Evolutionary conservation across 1,140 invertebrate genomes (phyloP).

Genomic region (Antheraea pernyi): DNA sequence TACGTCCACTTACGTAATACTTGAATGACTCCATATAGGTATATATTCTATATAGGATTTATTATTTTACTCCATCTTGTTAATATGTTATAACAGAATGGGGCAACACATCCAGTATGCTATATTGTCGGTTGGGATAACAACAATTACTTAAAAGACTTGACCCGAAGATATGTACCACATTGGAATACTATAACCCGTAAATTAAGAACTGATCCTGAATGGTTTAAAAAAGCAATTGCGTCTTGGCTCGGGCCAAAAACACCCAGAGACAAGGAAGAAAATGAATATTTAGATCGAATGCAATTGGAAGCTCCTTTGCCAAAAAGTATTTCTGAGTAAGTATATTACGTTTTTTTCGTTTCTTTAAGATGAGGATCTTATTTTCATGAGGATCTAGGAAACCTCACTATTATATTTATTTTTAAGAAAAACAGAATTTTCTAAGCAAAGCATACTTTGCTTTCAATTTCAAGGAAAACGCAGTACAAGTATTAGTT

Average conservation of each 20-base stretch:
- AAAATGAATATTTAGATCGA: conserved; percentile 89
- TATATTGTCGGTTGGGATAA: conserved; percentile 93
- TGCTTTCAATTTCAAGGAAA: too few relatives aligned
- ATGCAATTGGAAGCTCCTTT: conserved; percentile 88
- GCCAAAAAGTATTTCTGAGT: conserved; percentile 88
- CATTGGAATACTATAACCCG: conserved; percentile 90
- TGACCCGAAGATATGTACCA: conserved; percentile 92
- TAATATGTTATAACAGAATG: conserved; percentile 73
- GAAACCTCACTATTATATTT: too few relatives aligned
- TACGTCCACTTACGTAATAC: too few relatives aligned
- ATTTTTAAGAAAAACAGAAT: too few relatives aligned
- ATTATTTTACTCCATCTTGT: too few relatives aligned
- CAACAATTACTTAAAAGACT: conserved; percentile 89
- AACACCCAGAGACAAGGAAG: conserved; percentile 83
- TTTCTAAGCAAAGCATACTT: too few relatives aligned
- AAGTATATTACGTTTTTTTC: conserved; percentile 56
- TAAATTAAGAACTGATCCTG: conserved; percentile 86
- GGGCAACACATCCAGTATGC: conserved; percentile 85
- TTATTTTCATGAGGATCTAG: too few relatives aligned
- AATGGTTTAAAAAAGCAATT: conserved; percentile 89
- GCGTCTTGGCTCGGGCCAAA: conserved; percentile 81
- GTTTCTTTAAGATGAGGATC: not conserved
- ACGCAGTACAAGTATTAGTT: too few relatives aligned
- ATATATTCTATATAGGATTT: too few relatives aligned
- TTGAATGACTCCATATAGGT: too few relatives aligned